Percentiles rank a stretch among this genome's conserved stretches.
phyloP scores from a whole-genome alignment of 2,113 vertebrate genomes.

The Nothoprocta pentlandii region DNA sequence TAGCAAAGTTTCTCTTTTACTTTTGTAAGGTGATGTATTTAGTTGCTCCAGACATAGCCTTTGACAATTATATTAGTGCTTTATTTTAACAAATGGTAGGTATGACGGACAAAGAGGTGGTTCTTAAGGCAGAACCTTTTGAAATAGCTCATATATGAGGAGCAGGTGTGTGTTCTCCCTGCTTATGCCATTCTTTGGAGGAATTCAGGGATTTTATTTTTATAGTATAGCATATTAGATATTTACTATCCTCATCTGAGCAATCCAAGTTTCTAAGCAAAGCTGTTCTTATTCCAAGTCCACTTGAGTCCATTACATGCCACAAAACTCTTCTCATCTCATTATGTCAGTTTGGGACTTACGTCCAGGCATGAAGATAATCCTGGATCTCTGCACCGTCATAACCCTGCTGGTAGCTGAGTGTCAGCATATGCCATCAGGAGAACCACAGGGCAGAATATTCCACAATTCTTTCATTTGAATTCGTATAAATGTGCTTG shows the following conservation, averaged over 20 bases:
- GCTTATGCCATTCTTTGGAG: accelerated
- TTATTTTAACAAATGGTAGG: not conserved
- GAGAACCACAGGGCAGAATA: not conserved
- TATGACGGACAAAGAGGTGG: not conserved
- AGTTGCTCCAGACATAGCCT: not conserved
- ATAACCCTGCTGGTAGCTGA: too few relatives aligned
- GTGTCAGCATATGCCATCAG: too few relatives aligned
- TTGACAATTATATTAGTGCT: not conserved
- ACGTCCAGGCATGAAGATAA: too few relatives aligned
- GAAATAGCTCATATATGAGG: not conserved
- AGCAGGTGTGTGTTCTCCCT: not conserved
- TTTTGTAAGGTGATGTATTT: not conserved
- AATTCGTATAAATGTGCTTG: not conserved
- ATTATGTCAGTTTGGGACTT: too few relatives aligned
- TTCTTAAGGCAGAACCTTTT: not conserved
- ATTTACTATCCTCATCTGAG: not conserved
- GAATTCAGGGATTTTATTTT: not conserved
- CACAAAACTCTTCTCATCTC: not conserved
- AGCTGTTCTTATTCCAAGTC: not conserved
- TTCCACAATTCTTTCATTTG: not conserved
- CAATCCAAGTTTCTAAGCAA: not conserved
- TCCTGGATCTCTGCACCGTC: too few relatives aligned
- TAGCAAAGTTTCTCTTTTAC: not conserved
- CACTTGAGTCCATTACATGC: not conserved
- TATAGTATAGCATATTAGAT: not conserved